These are phyloP conservation scores for Sisor rabdophorus DNA, from an alignment of 2,113 vertebrate species.

Conservation along the genomic window DNA sequence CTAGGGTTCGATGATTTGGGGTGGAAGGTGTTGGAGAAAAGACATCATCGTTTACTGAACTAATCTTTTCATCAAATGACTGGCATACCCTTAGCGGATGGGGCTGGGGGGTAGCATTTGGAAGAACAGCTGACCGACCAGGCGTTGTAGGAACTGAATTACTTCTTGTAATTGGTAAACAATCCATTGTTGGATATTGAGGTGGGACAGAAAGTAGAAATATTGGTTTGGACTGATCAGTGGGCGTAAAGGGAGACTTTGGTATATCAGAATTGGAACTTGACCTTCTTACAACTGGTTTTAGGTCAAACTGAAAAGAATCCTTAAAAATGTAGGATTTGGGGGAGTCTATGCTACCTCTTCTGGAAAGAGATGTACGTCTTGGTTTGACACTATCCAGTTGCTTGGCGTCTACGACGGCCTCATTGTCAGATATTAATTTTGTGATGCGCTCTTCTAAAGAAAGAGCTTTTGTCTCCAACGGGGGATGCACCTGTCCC, in stretches of 20 bases:
- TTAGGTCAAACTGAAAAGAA: slow-evolving; percentile 97
- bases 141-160: slow-evolving; percentile 95
- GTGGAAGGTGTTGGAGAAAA: slow-evolving; percentile 84
- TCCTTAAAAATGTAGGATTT: slow-evolving; percentile 99
- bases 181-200: slow-evolving; percentile 81
- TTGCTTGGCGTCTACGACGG: slow-evolving; percentile 95
- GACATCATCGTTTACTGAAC: slow-evolving; percentile 84
- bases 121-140: slow-evolving; percentile 82
- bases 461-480: slow-evolving; percentile 88
- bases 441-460: slow-evolving; percentile 95
- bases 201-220: slow-evolving; percentile 93
- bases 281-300: slow-evolving; percentile 89
- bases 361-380: slow-evolving; percentile 91
- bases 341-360: slow-evolving; percentile 96
- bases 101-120: slow-evolving; percentile 77
- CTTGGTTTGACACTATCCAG: slow-evolving; percentile 97
- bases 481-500: slow-evolving; percentile 84
- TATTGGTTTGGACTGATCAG: slow-evolving; percentile 93
- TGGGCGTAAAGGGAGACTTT: slow-evolving; percentile 96
- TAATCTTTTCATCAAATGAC: slow-evolving; percentile 96
- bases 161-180: slow-evolving; percentile 95
- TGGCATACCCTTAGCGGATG: slow-evolving; percentile 88
- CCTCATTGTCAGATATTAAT: slow-evolving; percentile 96
- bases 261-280: slow-evolving; percentile 98
- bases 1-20: slow-evolving; percentile 84